These are phyloP conservation scores for Sarcophaga bullata DNA, from an alignment of 1,140 invertebrate species.

Conservation along the genomic window DNA sequence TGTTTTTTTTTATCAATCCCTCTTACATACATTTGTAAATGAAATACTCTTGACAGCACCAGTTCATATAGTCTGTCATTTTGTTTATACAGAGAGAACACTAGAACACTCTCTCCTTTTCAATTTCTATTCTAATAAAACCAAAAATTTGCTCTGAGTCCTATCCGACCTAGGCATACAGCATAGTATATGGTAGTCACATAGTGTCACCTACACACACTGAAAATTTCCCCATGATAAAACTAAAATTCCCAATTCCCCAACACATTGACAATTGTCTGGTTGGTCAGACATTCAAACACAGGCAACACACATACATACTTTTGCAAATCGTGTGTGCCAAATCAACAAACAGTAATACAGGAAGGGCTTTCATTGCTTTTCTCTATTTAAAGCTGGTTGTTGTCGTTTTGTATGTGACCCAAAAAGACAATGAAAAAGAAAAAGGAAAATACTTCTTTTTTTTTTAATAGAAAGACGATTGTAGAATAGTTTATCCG, in stretches of 20 bases:
- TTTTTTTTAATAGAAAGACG: neutral
- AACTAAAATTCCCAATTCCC: neutral
- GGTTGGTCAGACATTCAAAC: slow-evolving; percentile 16
- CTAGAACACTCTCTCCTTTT: neutral
- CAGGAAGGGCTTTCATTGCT: neutral
- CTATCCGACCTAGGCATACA: neutral
- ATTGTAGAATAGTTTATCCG: slow-evolving; percentile 15
- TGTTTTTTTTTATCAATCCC: no score
- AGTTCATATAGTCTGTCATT: slow-evolving; percentile 11
- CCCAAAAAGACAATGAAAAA: neutral
- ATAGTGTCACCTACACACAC: no score
- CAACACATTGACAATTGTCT: neutral
- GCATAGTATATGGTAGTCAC: no score
- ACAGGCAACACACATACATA: neutral
- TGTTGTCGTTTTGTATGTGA: no score
- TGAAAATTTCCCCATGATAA: neutral
- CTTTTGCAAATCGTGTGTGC: slow-evolving; percentile 18
- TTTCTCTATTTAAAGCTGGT: no score
- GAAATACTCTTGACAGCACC: no score
- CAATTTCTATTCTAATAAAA: neutral
- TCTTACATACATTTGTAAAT: no score
- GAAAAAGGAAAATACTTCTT: neutral
- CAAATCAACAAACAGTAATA: slow-evolving; percentile 26
- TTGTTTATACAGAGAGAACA: neutral
- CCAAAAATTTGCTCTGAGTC: neutral